Evolutionary conservation across 2,113 vertebrate genomes (phyloP), one percentile per base, ranked within the genome.

Genomic region (Alosa alosa): DNA sequence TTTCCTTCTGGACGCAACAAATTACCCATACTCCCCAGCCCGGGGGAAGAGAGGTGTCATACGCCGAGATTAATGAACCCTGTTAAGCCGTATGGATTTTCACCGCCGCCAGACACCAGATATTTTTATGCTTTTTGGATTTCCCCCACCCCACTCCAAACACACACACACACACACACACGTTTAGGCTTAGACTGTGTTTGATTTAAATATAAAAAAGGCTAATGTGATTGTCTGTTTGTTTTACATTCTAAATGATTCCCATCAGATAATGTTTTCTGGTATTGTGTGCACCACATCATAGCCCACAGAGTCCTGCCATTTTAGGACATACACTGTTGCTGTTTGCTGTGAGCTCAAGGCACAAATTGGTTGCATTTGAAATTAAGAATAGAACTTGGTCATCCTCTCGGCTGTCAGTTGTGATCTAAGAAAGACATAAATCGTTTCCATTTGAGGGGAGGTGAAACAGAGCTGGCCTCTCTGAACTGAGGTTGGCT

Each of bases 61-160:
- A 11, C n/a, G 10, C 25, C 0, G n/a, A 72, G 64, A 72, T 72
- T 72, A 72, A 72, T 72, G 64, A 72, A 36, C 64, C 64, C 64
- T 72, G 64, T 72, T 72, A 72, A 72, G 64, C 64, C 64, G 64
- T 72, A 72, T 72, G 64, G 64, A 72, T 72, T 72, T 72, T 72
- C 64, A 72, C 25, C 8, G 64, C 25, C 64, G n/a, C 64, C 64
- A 72, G 64, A 72, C 64, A 72, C 7, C 7, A 11, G n/a, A 36
- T 72, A 11, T 31, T 36, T 72, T 36, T 36, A 36, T 13, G 8
- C 9, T 72, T 36, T 72, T 9, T 31, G 22, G 20, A n/a, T 64
- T 36, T 25, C 60, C 60, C 60, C 60, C n/a, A 4, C 6, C 60
- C 9, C 20, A n/a, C 20, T n/a, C 20, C 1, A 8, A 2, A n/a